Evolutionary conservation across 2,113 vertebrate genomes (phyloP).

Genomic region (Alaudala cheleensis): DNA sequence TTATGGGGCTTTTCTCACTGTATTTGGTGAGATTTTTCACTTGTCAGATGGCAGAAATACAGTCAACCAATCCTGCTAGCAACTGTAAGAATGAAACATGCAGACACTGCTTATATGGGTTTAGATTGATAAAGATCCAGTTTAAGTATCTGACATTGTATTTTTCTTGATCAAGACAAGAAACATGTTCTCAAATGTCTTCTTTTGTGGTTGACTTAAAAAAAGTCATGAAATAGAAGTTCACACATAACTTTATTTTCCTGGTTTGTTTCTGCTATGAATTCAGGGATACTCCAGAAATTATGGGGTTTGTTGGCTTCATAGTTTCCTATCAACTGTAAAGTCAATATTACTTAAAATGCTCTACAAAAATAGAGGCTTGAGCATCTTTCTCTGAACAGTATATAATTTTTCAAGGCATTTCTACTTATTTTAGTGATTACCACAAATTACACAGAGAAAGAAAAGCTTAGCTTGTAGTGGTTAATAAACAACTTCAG

Average conservation of each 20-base stretch:
- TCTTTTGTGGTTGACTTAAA: neutral
- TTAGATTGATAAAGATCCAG: neutral
- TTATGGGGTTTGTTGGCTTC: neutral
- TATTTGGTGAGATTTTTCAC: neutral
- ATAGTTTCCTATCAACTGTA: neutral
- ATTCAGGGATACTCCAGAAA: constrained; percentile 12
- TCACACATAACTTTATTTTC: neutral
- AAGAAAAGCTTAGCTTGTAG: constrained; percentile 11
- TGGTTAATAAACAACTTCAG: constrained; percentile 28
- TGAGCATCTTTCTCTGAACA: neutral
- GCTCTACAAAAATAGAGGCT: neutral
- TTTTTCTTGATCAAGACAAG: neutral
- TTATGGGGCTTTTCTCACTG: neutral
- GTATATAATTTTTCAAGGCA: constrained; percentile 17
- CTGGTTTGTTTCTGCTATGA: neutral
- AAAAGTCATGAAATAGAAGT: neutral
- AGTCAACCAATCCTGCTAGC: neutral
- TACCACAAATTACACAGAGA: neutral
- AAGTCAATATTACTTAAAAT: neutral
- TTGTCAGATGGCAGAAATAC: neutral
- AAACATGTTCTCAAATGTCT: neutral
- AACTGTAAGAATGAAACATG: neutral
- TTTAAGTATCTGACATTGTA: neutral
- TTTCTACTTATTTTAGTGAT: neutral
- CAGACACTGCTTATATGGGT: neutral